Evolutionary conservation across 2,888 invertebrate genomes (phyloP).

Genomic region (Mamestra brassicae): DNA sequence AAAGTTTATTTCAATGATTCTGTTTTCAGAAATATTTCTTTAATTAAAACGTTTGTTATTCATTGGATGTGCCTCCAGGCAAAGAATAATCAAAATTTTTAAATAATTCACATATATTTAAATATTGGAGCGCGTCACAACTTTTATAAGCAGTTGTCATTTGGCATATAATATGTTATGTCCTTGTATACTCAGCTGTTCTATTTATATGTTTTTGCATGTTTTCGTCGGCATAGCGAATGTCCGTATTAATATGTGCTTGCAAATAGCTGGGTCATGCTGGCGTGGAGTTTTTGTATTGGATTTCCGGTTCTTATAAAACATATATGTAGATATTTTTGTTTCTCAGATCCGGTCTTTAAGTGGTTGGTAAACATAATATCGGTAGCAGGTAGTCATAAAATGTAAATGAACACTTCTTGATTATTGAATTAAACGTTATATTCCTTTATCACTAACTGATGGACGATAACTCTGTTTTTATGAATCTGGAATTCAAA

Average conservation of each 20-base stretch:
- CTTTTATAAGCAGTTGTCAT: slow-evolving; percentile 21
- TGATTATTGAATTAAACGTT: neutral
- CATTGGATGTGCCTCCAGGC: neutral
- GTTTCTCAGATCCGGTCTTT: neutral
- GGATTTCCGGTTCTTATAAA: slow-evolving; percentile 11
- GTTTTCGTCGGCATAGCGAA: slow-evolving; percentile 46
- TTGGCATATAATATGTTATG: slow-evolving; percentile 21
- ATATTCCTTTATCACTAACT: neutral
- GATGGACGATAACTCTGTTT: neutral
- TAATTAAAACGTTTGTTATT: no score
- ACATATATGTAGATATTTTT: neutral
- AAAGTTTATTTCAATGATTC: slow-evolving; percentile 3
- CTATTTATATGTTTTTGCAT: slow-evolving; percentile 16
- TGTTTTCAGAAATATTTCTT: no score
- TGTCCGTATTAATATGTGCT: slow-evolving; percentile 30
- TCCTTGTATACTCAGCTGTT: slow-evolving; percentile 41
- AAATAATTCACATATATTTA: slow-evolving; percentile 23
- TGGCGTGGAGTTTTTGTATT: slow-evolving; percentile 37
- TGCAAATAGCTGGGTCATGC: slow-evolving; percentile 46
- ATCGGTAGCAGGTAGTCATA: neutral
- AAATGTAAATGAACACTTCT: neutral
- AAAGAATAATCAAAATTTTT: slow-evolving; percentile 18
- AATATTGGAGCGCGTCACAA: slow-evolving; percentile 1
- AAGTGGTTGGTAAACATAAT: neutral
- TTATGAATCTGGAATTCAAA: neutral